phyloP scores from a whole-genome alignment of 2,797 vertebrate species.

The Tapera naevia region DNA sequence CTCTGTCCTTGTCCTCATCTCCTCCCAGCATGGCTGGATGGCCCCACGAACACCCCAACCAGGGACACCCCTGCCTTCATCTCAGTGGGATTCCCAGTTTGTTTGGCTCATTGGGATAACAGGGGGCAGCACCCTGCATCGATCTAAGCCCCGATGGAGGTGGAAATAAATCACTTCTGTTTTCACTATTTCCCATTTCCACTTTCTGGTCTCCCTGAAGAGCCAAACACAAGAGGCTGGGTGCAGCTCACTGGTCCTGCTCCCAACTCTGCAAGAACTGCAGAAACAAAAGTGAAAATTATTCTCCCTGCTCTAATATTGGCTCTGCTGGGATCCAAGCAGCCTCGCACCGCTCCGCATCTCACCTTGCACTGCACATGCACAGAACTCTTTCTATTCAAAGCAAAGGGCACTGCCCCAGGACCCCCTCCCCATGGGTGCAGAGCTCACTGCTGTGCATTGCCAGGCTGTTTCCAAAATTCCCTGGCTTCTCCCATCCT shows the following conservation, averaged over 20 bases:
- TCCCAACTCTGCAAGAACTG: background rate
- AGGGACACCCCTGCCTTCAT: rapidly evolving
- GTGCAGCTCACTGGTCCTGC: background rate
- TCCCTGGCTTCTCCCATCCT: background rate
- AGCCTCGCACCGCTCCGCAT: rapidly evolving
- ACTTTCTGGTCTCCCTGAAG: background rate
- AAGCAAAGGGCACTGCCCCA: background rate
- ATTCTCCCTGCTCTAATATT: too few species aligned
- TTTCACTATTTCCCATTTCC: background rate
- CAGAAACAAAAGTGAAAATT: slow-evolving; percentile 38
- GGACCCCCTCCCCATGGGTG: rapidly evolving
- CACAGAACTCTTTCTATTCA: too few species aligned
- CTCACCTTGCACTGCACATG: rapidly evolving
- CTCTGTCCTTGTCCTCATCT: background rate
- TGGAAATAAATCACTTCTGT: background rate
- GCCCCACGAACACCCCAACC: rapidly evolving
- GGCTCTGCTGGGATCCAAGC: background rate
- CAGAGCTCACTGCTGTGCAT: background rate
- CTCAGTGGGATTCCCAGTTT: rapidly evolving
- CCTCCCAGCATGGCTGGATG: background rate
- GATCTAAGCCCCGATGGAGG: background rate
- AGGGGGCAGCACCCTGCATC: rapidly evolving
- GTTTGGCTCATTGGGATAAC: rapidly evolving
- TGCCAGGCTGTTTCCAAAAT: background rate
- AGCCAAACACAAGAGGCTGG: too few species aligned